phyloP scores from a whole-genome alignment of 2,888 invertebrate genomes.

The Nemoura dubitans region DNA sequence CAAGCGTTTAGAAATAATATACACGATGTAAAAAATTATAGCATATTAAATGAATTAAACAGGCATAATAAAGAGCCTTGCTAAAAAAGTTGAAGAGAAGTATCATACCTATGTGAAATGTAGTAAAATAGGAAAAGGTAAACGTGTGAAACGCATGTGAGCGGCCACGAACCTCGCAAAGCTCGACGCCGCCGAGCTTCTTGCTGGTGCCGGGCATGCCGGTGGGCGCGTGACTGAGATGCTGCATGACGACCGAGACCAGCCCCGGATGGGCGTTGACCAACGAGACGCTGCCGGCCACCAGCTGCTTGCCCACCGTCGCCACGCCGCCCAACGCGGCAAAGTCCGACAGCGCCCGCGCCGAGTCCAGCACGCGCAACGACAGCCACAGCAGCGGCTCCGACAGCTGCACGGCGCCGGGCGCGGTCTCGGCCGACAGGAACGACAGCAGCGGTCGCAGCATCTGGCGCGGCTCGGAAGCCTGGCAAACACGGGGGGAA shows the following conservation, averaged over 20 bases:
- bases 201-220: background rate
- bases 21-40: too few species aligned
- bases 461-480: conserved; percentile 78
- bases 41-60: too few species aligned
- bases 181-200: background rate
- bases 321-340: conserved; percentile 71
- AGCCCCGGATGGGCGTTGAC: conserved; percentile 75
- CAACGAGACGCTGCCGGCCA: conserved; percentile 75
- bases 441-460: conserved; percentile 81
- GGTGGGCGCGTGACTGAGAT: conserved; percentile 64
- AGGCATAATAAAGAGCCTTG: too few species aligned
- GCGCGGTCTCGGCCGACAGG: conserved; percentile 61
- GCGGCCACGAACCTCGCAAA: background rate
- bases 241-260: conserved; percentile 72
- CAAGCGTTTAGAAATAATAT: too few species aligned
- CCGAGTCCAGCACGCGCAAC: conserved; percentile 79
- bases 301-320: conserved; percentile 82
- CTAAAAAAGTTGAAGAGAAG: too few species aligned
- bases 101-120: too few species aligned
- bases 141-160: too few species aligned
- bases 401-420: conserved; percentile 71
- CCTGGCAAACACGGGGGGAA: conserved; percentile 56
- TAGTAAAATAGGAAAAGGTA: too few species aligned
- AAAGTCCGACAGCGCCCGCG: conserved; percentile 78
- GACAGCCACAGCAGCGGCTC: conserved; percentile 89